These are phyloP conservation scores for Chionodraco myersi DNA, from an alignment of 2,113 vertebrate species.

Conservation along the genomic window DNA sequence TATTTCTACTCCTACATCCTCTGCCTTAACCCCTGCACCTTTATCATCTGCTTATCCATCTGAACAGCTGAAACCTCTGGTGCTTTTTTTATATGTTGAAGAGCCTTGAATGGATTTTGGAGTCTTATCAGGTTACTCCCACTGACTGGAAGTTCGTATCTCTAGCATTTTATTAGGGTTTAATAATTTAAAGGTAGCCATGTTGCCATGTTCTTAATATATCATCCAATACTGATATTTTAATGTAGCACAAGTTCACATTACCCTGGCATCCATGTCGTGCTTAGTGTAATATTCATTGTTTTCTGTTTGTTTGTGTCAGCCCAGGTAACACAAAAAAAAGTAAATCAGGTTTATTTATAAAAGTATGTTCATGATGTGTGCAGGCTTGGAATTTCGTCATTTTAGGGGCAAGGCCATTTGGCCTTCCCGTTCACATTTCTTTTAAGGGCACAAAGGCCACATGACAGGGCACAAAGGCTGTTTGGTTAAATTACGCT, in stretches of 20 bases:
- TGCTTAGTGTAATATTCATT: slow-evolving; percentile 5
- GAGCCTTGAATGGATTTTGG: background rate
- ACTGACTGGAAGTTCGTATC: background rate
- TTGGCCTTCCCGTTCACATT: too few species aligned
- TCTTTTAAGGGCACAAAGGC: too few species aligned
- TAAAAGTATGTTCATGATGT: slow-evolving; percentile 25
- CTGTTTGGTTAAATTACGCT: too few species aligned
- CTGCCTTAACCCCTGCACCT: slow-evolving; percentile 30
- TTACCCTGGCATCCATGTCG: background rate
- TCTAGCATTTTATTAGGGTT: background rate
- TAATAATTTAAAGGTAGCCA: background rate
- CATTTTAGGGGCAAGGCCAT: too few species aligned
- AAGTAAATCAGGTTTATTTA: slow-evolving; percentile 12
- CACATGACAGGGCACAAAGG: too few species aligned
- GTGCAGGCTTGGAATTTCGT: background rate
- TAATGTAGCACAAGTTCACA: background rate
- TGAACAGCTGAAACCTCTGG: slow-evolving; percentile 30
- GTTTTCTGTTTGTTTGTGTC: slow-evolving; percentile 24
- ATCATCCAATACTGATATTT: background rate
- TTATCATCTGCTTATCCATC: slow-evolving; percentile 37
- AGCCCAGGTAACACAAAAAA: slow-evolving; percentile 4
- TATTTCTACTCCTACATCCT: slow-evolving; percentile 14
- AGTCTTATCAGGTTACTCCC: slow-evolving; percentile 2
- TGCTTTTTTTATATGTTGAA: background rate
- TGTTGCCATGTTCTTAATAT: slow-evolving; percentile 6